Conservation (phyloP, 2,113 vertebrate genomes). For the Phalacrocorax carbo region DNA sequence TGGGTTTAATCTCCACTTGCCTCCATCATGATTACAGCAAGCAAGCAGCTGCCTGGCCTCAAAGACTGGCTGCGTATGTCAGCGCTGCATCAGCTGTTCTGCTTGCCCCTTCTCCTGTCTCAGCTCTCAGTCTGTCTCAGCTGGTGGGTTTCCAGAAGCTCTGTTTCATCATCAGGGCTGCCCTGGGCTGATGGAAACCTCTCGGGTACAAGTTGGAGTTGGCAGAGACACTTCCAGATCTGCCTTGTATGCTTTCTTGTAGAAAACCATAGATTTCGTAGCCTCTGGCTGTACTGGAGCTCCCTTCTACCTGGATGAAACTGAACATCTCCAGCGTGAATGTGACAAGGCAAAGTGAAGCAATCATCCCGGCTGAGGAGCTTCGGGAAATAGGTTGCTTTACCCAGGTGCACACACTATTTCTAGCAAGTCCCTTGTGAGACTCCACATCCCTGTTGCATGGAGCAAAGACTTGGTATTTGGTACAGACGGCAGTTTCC, state of each 20-base stretch:
- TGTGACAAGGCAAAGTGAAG: neutral
- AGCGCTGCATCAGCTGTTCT: neutral
- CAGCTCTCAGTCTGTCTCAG: neutral
- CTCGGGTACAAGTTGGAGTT: neutral
- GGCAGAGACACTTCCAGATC: neutral
- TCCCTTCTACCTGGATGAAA: neutral
- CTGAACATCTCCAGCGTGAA: neutral
- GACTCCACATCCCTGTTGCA: neutral
- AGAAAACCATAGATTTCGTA: neutral
- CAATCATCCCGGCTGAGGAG: neutral
- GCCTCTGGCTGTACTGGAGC: neutral
- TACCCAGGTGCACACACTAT: neutral
- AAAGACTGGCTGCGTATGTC: neutral
- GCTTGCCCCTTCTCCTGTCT: neutral
- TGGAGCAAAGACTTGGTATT: neutral
- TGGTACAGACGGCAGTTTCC: neutral
- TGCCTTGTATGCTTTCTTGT: neutral
- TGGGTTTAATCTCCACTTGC: neutral
- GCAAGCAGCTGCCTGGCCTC: neutral
- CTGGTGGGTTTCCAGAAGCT: neutral
- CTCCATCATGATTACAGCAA: neutral
- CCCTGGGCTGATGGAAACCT: neutral
- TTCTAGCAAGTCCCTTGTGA: neutral
- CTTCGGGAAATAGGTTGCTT: neutral
- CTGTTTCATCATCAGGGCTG: neutral